Base-by-base conservation (phyloP, 2,888 invertebrate species). In the Trimorus sp. region DNA sequence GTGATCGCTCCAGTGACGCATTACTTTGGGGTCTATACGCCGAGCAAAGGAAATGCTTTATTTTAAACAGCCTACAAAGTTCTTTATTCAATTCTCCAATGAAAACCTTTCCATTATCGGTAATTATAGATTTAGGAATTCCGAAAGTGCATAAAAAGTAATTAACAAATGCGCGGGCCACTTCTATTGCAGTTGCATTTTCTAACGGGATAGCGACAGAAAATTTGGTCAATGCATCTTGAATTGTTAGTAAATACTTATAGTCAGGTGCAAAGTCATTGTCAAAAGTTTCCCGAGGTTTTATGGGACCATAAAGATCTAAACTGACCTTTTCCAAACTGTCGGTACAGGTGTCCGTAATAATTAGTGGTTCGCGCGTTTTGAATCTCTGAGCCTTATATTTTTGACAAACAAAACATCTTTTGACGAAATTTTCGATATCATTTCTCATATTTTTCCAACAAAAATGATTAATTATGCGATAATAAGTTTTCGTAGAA, bases 291-390 rank as follows among this genome's bases (percentile, higher is more conserved):
- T 60, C 16, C 16, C 11, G 11, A 8, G 6, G 5, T 38, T 37
- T 5, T 58, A 37, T n/a, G 7, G 68, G 42, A 1, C 68, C 68
- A 36, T 56, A 68, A 8, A 68, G 1, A 14, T 68, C 56, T 4
- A 68, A 42, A 38, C 8, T 14, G 26, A 40, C 42, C 7, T 51
- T 37, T 26, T 54, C 68, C 11, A 58, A 15, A 7, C 58, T 58
- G 8, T 58, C 38, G 4, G 37, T 37, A 12, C 7, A 7, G 7
- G 58, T 58, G 12, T 58, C 58, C n/a, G 58, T 58, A 7, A 58
- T 58, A 14, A 58, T 58, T 1, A 15, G n/a, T 2, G 3, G 7
- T 4, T 26, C 26, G 11, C n/a, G 11, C 12, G 37, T 58, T 37
- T 9, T 6, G 9, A 58, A n/a, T 37, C 12, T 12, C 2, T 42